Evolutionary conservation across 2,888 invertebrate species (phyloP), one percentile per base, ranked within the genome.

Genomic region (Adelognathus sp.): DNA sequence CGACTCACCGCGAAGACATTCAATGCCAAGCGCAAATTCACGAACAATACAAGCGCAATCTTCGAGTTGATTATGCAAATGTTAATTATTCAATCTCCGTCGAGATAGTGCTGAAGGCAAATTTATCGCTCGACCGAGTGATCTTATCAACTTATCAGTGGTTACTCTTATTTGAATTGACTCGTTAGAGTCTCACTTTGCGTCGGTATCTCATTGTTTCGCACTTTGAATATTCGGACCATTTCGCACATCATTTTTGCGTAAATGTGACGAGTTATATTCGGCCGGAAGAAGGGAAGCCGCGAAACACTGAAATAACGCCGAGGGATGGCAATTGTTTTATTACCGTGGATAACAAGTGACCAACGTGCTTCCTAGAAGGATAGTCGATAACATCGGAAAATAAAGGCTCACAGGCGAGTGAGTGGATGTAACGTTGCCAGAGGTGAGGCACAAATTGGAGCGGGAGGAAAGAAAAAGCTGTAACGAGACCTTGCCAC

Each of bases 401-500:
- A 18, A 9, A 27, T 18, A 54, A 54, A n/a, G 16, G 16, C 24
- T 3, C 24, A 33, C 27, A 27, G 6, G 39, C 5, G 18, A n/a
- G 21, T 11, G 24, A 50, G 21, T 50, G 24, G 41, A 67, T 41
- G 27, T 27, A 29, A 39, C 39, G 29, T 39, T 67, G 14, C 29
- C 39, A 36, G 18, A 39, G 64, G 31, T 33, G 18, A 46, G 36
- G 39, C 16, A 54, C 31, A 66, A 66, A 41, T 72, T 56, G 9
- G 44, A 29, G 21, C 21, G 18, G 18, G 18, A 16, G 9, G 36
- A 11, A 18, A 52, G 24, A 24, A 11, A 36, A 36, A 27, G 9
- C 44, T 50, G 60, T 52, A 61, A 71, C 50, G 60, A 71, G 60
- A 71, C 60, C 50, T 39, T 71, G 39, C 50, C 71, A 71, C 58